These are phyloP conservation scores for Heliocidaris erythrogramma DNA, from an alignment of 35 echinoderm and acorn worm genomes.

Conservation along the genomic window DNA sequence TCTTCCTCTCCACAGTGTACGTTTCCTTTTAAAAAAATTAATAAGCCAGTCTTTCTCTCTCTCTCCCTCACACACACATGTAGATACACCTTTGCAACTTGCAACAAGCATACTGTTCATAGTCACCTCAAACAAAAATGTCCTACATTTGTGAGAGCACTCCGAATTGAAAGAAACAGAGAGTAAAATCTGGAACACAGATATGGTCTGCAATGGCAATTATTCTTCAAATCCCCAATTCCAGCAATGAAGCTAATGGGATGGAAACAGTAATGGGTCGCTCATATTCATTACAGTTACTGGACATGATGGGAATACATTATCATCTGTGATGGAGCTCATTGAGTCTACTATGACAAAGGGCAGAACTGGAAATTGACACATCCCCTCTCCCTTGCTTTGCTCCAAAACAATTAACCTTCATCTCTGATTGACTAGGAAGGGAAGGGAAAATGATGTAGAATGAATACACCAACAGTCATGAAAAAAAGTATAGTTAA, in stretches of 20 bases:
- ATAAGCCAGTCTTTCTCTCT: neutral
- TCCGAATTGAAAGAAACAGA: neutral
- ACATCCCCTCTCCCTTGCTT: too few relatives aligned
- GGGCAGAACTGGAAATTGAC: neutral
- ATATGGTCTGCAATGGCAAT: neutral
- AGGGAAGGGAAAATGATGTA: too few relatives aligned
- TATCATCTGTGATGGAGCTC: neutral
- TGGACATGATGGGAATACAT: neutral
- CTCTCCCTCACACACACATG: neutral
- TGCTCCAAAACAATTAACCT: too few relatives aligned
- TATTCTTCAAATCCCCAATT: neutral
- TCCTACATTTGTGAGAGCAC: neutral
- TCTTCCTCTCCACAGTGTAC: too few relatives aligned
- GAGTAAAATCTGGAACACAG: neutral
- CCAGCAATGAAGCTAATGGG: neutral
- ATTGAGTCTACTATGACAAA: neutral
- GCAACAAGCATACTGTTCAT: neutral
- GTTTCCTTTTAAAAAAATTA: too few relatives aligned
- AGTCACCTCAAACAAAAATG: neutral
- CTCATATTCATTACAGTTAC: constrained; percentile 6
- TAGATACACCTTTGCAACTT: neutral
- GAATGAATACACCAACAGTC: too few relatives aligned
- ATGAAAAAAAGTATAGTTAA: too few relatives aligned
- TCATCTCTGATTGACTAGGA: too few relatives aligned
- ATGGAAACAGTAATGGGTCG: constrained; percentile 9